A percentile compares a stretch with the other conserved stretches of the same genome.
phyloP scores from a whole-genome alignment of 2,113 vertebrate species.

The Steatornis caripensis region DNA sequence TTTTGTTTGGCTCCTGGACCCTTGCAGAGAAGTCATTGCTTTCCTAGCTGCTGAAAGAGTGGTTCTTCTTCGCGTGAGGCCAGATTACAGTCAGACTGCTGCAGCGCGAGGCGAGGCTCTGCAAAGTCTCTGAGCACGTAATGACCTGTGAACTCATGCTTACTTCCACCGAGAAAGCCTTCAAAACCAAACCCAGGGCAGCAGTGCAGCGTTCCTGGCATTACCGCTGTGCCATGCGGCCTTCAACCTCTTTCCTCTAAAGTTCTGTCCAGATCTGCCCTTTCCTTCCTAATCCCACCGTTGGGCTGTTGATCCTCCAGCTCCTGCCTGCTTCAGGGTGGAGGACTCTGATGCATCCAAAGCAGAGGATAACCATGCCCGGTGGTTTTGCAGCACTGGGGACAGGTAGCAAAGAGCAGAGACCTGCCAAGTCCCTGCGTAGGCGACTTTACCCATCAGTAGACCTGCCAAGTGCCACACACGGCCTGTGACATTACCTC shows the following conservation, averaged over 20 bases:
- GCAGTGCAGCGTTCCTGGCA: not conserved
- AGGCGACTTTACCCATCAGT: not conserved
- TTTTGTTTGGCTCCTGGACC: not conserved
- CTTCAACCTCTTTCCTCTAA: not conserved
- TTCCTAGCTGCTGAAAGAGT: not conserved
- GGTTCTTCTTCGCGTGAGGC: not conserved
- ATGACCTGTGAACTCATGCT: not conserved
- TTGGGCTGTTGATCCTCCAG: not conserved
- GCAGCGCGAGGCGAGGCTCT: not conserved
- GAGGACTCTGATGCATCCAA: not conserved
- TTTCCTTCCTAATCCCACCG: not conserved
- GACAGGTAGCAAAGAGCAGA: not conserved
- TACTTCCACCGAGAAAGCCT: not conserved
- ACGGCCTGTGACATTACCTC: fast-evolving
- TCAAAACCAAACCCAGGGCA: not conserved
- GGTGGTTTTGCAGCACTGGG: not conserved
- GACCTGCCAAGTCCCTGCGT: not conserved
- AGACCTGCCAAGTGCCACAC: not conserved
- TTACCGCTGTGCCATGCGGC: not conserved
- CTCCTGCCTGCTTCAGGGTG: not conserved
- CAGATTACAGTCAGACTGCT: not conserved
- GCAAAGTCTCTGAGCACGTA: not conserved
- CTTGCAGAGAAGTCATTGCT: not conserved
- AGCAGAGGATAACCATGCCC: not conserved
- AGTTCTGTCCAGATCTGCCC: not conserved